These are phyloP conservation scores for Triops cancriformis DNA, from an alignment of 1,140 invertebrate species.

Conservation along the genomic window DNA sequence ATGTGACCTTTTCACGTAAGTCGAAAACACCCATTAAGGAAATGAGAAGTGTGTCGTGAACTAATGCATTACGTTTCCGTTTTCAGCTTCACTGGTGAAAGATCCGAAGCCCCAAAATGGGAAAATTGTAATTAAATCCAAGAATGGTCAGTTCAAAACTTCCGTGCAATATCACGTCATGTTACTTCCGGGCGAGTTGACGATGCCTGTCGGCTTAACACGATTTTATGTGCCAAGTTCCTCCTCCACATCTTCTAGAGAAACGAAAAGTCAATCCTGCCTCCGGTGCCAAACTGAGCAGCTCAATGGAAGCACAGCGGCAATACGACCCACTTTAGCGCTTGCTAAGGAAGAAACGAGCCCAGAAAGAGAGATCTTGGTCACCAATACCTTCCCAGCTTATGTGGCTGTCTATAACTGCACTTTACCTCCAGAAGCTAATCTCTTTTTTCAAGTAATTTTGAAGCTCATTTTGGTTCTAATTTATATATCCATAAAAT, in stretches of 20 bases:
- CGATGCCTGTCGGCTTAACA: constrained; percentile 17
- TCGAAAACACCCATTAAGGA: constrained; percentile 31
- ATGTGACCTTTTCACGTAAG: constrained; percentile 67
- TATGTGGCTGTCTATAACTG: constrained; percentile 60
- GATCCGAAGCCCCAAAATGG: constrained; percentile 46
- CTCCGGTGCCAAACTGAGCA: not conserved
- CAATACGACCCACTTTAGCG: constrained; percentile 8
- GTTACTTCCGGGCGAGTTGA: constrained; percentile 23
- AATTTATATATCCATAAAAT: no score
- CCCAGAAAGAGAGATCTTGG: constrained; percentile 46
- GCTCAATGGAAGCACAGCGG: not conserved
- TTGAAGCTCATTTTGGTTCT: not conserved
- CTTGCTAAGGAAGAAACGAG: constrained; percentile 19
- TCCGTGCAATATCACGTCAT: constrained; percentile 22
- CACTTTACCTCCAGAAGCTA: constrained; percentile 51
- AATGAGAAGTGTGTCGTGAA: not conserved
- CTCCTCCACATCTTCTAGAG: not conserved
- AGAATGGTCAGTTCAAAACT: constrained; percentile 51
- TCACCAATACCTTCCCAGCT: constrained; percentile 61
- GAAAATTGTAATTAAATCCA: constrained; percentile 58
- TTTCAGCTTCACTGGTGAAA: constrained; percentile 31
- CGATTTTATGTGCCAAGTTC: not conserved
- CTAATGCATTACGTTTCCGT: not conserved
- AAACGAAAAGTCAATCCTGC: not conserved
- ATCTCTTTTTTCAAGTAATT: constrained; percentile 49